Evolutionary conservation across 2,888 invertebrate species (phyloP).

Genomic region (Slavum lentiscoides): DNA sequence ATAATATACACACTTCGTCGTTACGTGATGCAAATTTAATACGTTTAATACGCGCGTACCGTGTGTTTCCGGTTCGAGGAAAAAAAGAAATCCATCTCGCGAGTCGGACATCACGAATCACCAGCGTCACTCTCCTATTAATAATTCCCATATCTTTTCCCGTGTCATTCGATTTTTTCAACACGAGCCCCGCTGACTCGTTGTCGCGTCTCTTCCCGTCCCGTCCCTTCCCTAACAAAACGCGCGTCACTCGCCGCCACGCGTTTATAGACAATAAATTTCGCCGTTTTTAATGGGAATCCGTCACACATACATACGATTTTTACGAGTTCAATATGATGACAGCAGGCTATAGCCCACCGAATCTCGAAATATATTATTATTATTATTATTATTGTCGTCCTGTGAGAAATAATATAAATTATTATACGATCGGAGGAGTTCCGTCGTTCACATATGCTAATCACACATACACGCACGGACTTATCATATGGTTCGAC

Average conservation of each 20-base stretch:
- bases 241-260: background rate
- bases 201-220: background rate
- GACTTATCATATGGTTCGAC: conserved; percentile 6
- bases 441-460: conserved; percentile 19
- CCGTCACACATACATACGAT: conserved; percentile 18
- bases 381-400: background rate
- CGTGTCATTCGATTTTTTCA: background rate
- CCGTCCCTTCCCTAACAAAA: background rate
- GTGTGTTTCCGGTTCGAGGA: conserved; percentile 16
- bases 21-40: too few relatives aligned
- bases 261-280: conserved; percentile 36
- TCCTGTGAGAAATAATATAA: conserved; percentile 31
- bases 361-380: conserved; percentile 33
- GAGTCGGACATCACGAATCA: conserved; percentile 39
- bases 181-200: background rate
- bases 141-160: background rate
- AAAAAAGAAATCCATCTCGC: conserved; percentile 39
- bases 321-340: conserved; percentile 45
- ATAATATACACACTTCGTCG: too few relatives aligned
- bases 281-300: conserved; percentile 36
- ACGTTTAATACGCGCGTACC: background rate
- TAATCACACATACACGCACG: background rate
- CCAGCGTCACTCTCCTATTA: too few relatives aligned
- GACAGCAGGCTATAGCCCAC: conserved; percentile 15
- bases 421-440: conserved; percentile 11